Conservation (phyloP, 2,888 invertebrate genomes). For the Rambutsinella grinnellia region DNA sequence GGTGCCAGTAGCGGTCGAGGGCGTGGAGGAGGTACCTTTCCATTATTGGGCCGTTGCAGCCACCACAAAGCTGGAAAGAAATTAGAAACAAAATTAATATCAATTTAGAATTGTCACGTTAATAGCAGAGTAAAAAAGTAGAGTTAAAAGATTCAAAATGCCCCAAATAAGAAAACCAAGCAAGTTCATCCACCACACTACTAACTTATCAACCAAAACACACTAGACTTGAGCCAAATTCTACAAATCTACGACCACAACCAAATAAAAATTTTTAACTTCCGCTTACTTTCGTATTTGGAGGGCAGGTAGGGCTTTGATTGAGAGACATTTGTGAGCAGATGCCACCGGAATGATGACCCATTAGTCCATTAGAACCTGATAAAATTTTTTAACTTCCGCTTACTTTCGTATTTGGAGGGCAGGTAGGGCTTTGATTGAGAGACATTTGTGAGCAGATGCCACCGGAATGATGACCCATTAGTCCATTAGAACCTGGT, state of each 20-base stretch:
- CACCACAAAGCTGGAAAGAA: conserved; percentile 76
- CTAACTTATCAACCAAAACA: too few relatives aligned
- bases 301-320: conserved; percentile 64
- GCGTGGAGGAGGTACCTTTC: conserved; percentile 93
- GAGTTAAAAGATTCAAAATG: too few relatives aligned
- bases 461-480: conserved; percentile 66
- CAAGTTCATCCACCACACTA: too few relatives aligned
- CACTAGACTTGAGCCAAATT: too few relatives aligned
- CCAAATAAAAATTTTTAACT: neutral
- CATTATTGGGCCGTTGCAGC: conserved; percentile 89
- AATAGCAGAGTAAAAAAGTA: too few relatives aligned
- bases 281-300: conserved; percentile 64
- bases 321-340: conserved; percentile 66
- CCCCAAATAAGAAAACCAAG: too few relatives aligned
- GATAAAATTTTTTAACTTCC: too few relatives aligned
- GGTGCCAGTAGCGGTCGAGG: conserved; percentile 96
- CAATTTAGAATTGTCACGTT: too few relatives aligned
- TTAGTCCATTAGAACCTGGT: conserved; percentile 53
- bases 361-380: conserved; percentile 61
- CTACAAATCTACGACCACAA: neutral
- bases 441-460: conserved; percentile 65
- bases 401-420: conserved; percentile 64
- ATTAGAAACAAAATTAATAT: too few relatives aligned
- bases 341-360: conserved; percentile 65
- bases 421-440: conserved; percentile 64